A percentile compares a stretch with the other conserved stretches of the same genome.
Evolutionary conservation across 1,140 invertebrate species (phyloP).

Genomic region (Drosophila elegans): DNA sequence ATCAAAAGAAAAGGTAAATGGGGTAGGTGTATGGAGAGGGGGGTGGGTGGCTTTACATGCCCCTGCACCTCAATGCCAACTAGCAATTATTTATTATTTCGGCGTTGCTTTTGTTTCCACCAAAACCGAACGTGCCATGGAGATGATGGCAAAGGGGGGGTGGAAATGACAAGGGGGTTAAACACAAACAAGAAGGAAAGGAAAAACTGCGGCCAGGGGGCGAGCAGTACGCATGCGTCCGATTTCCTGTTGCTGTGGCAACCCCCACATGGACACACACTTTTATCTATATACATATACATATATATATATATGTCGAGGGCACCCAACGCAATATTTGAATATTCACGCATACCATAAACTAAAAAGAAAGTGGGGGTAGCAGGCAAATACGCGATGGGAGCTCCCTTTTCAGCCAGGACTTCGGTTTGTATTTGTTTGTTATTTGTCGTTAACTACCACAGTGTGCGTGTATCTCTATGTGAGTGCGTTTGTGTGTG

Average conservation of each 20-base stretch:
- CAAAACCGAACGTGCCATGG: slow-evolving; percentile 40
- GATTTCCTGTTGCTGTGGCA: slow-evolving; percentile 81
- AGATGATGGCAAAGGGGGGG: slow-evolving; percentile 19
- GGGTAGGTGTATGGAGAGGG: not conserved
- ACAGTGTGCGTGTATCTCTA: slow-evolving; percentile 50
- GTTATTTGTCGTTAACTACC: slow-evolving; percentile 72
- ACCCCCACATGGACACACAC: slow-evolving; percentile 65
- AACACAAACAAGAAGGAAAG: slow-evolving; percentile 51
- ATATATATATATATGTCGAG: slow-evolving; percentile 15
- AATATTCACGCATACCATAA: slow-evolving; percentile 82
- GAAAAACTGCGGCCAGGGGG: slow-evolving; percentile 34
- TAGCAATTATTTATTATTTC: slow-evolving; percentile 82
- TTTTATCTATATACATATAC: slow-evolving; percentile 18
- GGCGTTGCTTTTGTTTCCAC: slow-evolving; percentile 78
- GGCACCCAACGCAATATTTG: slow-evolving; percentile 60
- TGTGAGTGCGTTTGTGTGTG: slow-evolving; percentile 22
- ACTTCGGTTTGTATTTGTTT: slow-evolving; percentile 67
- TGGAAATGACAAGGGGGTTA: slow-evolving; percentile 7
- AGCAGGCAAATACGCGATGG: slow-evolving; percentile 68
- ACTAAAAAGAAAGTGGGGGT: slow-evolving; percentile 47
- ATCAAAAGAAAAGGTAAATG: slow-evolving; percentile 39
- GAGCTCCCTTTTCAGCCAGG: slow-evolving; percentile 55
- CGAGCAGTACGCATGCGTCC: slow-evolving; percentile 73
- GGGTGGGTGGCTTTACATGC: slow-evolving; percentile 15
- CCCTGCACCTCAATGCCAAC: slow-evolving; percentile 76